A percentile compares a stretch with the other conserved stretches of the same genome.
Conservation (phyloP, 2,888 invertebrate genomes). For the Miltochrista miniata region DNA sequence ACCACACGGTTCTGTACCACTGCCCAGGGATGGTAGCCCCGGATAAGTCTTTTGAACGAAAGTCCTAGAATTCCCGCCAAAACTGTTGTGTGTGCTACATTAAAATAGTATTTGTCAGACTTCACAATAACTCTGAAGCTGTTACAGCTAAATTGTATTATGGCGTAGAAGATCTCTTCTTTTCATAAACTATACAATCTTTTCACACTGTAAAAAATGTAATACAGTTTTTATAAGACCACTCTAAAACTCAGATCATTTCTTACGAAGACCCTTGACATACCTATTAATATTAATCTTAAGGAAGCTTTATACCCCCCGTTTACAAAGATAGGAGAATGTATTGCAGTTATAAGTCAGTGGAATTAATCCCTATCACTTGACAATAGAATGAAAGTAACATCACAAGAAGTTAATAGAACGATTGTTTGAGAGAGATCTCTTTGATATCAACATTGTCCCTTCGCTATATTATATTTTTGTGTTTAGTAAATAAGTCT, state of each 20-base stretch:
- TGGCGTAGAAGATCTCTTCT: too few relatives aligned
- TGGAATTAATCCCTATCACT: constrained; percentile 82
- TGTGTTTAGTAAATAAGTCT: background rate
- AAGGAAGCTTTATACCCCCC: constrained; percentile 74
- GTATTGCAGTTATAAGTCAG: constrained; percentile 83
- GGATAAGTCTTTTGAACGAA: too few relatives aligned
- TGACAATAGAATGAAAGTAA: constrained; percentile 79
- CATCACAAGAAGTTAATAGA: constrained; percentile 79
- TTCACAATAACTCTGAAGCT: too few relatives aligned
- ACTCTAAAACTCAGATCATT: constrained; percentile 57
- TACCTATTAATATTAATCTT: constrained; percentile 78
- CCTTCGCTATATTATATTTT: background rate
- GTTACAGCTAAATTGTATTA: too few relatives aligned
- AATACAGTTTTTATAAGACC: too few relatives aligned
- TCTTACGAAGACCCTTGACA: constrained; percentile 59
- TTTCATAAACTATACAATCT: too few relatives aligned
- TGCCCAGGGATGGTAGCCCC: too few relatives aligned
- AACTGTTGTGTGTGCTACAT: too few relatives aligned
- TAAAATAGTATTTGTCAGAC: too few relatives aligned
- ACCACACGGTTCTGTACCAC: too few relatives aligned
- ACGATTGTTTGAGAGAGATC: constrained; percentile 45
- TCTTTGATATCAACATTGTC: background rate
- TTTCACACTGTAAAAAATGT: too few relatives aligned
- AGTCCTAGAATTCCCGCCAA: too few relatives aligned
- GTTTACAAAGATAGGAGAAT: constrained; percentile 68